Evolutionary conservation across 2,888 invertebrate genomes (phyloP), one percentile per base, ranked within the genome.

Genomic region (Polyploca ridens): DNA sequence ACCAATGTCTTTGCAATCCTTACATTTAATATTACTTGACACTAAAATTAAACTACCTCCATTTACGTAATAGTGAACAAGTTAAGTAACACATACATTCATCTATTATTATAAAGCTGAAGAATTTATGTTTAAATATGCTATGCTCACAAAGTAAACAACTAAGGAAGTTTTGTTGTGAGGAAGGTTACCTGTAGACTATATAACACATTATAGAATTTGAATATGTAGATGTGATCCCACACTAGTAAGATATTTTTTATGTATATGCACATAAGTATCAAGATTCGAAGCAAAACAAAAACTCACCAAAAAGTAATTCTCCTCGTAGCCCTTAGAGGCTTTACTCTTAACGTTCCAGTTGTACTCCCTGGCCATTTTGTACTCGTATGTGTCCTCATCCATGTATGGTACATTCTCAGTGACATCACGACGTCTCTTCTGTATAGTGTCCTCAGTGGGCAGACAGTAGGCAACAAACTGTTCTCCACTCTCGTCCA

Each of bases 341-440:
- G 98, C 96, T 90, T 99, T 99, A 89, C 98, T 99, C 90, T 99
- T 99, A 27, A 99, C 99, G 84, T 99, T 99, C 99, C 99, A 99
- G 86, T 99, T 99, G 88, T 99, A 99, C 86, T 99, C 99, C 70
- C 99, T 95, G 0, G 99, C 98, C 96, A 99, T 98, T 89, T 98
- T 97, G 84, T 99, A 99, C 78, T 99, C 99, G 82, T 99, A 99
- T 64, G 98, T 97, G 73, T 98, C 97, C 0, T 97, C 98, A 59
- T 98, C 98, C 83, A 96, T 96, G 85, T 98, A 99, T 0, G 97
- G 96, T 19, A 97, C 94, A 38, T 94, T 95, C 61, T 96, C 96
- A 0, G 95, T 94, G 62, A 97, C 95, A 82, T 99, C 99, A 58
- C 96, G 95, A 65, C 98, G 96, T 38, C 99, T 95, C 90, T 99